Evolutionary conservation across 2,888 invertebrate species (phyloP).

Genomic region (Pharmacophagus antenor): DNA sequence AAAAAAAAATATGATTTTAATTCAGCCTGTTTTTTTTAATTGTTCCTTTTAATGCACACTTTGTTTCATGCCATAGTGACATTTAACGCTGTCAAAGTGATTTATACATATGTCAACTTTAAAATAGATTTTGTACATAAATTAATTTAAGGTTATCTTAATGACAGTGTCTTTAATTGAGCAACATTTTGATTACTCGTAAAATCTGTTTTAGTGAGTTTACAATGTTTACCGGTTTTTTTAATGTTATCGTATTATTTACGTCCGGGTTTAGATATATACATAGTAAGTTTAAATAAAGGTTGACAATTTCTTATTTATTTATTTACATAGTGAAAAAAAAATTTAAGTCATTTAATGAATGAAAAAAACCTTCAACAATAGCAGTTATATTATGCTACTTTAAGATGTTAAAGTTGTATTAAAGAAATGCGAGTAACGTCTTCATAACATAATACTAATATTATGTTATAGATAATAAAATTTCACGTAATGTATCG

Average conservation of each 20-base stretch:
- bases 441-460: too few relatives aligned
- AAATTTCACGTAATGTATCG: constrained; percentile 30
- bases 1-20: background rate
- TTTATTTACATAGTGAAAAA: too few relatives aligned
- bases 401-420: too few relatives aligned
- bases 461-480: too few relatives aligned
- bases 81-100: constrained; percentile 11
- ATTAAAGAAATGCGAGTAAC: too few relatives aligned
- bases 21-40: constrained; percentile 3
- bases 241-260: background rate
- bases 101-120: constrained; percentile 13
- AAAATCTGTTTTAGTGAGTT: background rate
- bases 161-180: constrained; percentile 9
- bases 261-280: background rate
- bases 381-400: too few relatives aligned
- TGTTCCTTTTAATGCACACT: background rate
- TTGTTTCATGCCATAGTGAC: background rate
- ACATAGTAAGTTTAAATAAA: background rate
- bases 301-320: too few relatives aligned
- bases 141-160: constrained; percentile 17
- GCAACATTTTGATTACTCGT: constrained; percentile 9
- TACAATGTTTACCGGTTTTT: background rate
- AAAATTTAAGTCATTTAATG: too few relatives aligned
- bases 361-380: too few relatives aligned
- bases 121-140: background rate